phyloP scores from a whole-genome alignment of 2,113 vertebrate genomes.

The Himantopus leucocephalus region DNA sequence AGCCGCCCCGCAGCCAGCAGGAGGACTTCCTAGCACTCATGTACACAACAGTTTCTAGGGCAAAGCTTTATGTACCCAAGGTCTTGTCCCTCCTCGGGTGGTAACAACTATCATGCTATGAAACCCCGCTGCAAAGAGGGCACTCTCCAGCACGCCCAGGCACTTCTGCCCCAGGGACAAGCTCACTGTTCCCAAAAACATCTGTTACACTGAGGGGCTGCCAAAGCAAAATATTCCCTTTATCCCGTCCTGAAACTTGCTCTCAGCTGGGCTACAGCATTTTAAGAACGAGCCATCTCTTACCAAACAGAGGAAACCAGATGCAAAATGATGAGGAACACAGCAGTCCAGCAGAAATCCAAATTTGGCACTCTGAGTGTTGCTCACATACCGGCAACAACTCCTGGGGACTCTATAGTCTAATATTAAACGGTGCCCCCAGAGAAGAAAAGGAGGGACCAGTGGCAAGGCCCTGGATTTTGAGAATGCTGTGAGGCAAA shows the following conservation, averaged over 20 bases:
- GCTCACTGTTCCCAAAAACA: background rate
- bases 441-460: background rate
- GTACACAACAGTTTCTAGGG: background rate
- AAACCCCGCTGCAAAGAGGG: fast-evolving
- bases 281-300: background rate
- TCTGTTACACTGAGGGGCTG: background rate
- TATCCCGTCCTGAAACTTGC: background rate
- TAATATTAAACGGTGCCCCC: background rate
- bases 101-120: fast-evolving
- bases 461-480: background rate
- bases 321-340: background rate
- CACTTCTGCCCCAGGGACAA: no score
- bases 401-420: background rate
- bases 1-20: background rate
- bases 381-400: background rate
- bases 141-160: background rate
- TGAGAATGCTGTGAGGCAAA: background rate
- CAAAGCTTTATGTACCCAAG: background rate
- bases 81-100: background rate
- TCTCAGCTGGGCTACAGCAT: background rate
- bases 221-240: background rate
- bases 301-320: background rate
- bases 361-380: background rate
- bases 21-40: fast-evolving
- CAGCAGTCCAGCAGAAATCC: background rate